Conservation (phyloP, 1,140 invertebrate genomes). For the Triops longicaudatus region DNA sequence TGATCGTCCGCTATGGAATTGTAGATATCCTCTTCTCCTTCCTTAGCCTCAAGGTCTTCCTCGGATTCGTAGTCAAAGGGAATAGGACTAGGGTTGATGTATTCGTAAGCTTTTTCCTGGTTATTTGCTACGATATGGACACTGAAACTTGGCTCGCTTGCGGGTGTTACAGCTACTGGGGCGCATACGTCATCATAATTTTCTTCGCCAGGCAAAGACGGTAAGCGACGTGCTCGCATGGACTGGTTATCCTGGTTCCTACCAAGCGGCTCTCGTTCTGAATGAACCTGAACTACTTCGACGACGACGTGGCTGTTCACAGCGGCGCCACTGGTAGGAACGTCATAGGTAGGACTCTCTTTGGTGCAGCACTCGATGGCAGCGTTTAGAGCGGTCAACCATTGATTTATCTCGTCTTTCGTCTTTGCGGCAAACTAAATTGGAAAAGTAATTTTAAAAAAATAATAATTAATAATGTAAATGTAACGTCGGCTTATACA, state of each 20-base stretch:
- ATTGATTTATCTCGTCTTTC: neutral
- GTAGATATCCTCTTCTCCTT: neutral
- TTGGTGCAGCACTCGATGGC: neutral
- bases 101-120: neutral
- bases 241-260: neutral
- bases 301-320: neutral
- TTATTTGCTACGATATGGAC: neutral
- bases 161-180: neutral
- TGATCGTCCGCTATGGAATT: neutral
- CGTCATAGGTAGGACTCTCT: constrained; percentile 1
- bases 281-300: neutral
- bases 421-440: neutral
- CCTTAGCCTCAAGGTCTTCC: neutral
- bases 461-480: neutral
- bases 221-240: neutral
- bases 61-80: neutral
- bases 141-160: neutral
- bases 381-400: neutral
- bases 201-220: neutral
- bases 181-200: constrained; percentile 1
- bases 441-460: neutral
- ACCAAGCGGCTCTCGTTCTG: neutral
- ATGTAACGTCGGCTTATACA: neutral
- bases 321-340: neutral
- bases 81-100: neutral